Conservation (phyloP, 2,797 vertebrate species). For the Arremon aurantiirostris region DNA sequence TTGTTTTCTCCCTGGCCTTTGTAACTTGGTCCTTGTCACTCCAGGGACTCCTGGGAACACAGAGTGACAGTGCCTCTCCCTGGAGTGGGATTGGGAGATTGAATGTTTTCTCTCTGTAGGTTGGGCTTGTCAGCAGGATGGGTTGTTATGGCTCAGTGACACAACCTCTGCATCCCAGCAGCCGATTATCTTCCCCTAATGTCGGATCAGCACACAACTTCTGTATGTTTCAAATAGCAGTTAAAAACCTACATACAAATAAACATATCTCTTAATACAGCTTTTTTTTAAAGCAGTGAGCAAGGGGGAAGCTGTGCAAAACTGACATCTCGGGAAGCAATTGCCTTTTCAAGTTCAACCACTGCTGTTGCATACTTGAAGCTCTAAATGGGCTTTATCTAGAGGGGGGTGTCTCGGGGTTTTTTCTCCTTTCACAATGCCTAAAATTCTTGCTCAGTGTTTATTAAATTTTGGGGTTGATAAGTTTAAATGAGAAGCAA, state of each 20-base stretch:
- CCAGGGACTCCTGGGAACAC: background rate
- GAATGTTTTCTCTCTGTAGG: background rate
- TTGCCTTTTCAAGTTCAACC: background rate
- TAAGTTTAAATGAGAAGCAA: slow-evolving; percentile 21
- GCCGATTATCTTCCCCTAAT: background rate
- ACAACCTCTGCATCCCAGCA: rapidly evolving
- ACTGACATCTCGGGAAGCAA: background rate
- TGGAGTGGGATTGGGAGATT: background rate
- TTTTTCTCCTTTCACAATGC: background rate
- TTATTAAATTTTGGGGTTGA: background rate
- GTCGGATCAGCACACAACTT: background rate
- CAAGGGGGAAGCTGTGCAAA: background rate
- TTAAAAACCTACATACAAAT: background rate
- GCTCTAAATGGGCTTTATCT: slow-evolving; percentile 12
- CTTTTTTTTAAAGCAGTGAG: background rate
- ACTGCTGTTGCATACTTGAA: background rate
- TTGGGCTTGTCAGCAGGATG: background rate
- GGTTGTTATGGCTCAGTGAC: background rate
- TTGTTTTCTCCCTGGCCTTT: background rate
- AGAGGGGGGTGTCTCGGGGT: background rate
- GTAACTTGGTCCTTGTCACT: background rate
- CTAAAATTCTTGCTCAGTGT: background rate
- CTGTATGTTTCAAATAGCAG: background rate
- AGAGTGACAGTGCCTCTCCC: background rate
- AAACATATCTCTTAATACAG: background rate